Conservation (phyloP, 2,113 vertebrate species). For the Oncorhynchus mykiss region DNA sequence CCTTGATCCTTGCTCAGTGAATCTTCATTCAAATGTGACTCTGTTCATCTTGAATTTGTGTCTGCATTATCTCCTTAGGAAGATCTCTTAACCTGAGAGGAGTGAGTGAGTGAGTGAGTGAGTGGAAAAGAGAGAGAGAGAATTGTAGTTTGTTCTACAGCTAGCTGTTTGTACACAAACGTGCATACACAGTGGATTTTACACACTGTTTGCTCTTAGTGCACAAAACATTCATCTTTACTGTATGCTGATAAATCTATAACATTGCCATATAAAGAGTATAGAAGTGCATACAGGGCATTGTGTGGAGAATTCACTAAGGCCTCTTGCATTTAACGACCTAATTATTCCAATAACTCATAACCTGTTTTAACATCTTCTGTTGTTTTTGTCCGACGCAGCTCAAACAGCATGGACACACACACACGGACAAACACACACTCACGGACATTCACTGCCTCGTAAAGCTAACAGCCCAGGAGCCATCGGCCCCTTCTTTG, state of each 20-base stretch:
- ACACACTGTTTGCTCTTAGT: conserved; percentile 28
- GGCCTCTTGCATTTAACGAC: too few species aligned
- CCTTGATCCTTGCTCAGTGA: background rate
- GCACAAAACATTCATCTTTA: conserved; percentile 35
- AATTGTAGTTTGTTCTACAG: background rate
- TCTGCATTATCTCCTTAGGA: background rate
- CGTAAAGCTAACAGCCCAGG: conserved; percentile 45
- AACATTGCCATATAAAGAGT: background rate
- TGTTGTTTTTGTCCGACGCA: conserved; percentile 32
- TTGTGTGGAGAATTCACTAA: too few species aligned
- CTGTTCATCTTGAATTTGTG: background rate
- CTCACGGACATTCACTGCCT: conserved; percentile 16
- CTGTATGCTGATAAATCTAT: conserved; percentile 14
- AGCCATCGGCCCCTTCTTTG: background rate
- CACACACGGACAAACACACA: too few species aligned
- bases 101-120: background rate
- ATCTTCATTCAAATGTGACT: too few species aligned
- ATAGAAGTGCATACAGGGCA: too few species aligned
- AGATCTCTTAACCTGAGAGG: background rate
- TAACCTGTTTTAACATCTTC: conserved; percentile 25
- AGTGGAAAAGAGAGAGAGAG: background rate
- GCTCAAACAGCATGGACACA: conserved; percentile 7
- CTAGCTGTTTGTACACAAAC: conserved; percentile 18
- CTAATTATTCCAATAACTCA: too few species aligned
- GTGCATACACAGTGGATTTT: conserved; percentile 27